Percentiles rank a stretch among this genome's conserved stretches.
phyloP scores from a whole-genome alignment of 2,113 vertebrate species.

The Theropithecus gelada region DNA sequence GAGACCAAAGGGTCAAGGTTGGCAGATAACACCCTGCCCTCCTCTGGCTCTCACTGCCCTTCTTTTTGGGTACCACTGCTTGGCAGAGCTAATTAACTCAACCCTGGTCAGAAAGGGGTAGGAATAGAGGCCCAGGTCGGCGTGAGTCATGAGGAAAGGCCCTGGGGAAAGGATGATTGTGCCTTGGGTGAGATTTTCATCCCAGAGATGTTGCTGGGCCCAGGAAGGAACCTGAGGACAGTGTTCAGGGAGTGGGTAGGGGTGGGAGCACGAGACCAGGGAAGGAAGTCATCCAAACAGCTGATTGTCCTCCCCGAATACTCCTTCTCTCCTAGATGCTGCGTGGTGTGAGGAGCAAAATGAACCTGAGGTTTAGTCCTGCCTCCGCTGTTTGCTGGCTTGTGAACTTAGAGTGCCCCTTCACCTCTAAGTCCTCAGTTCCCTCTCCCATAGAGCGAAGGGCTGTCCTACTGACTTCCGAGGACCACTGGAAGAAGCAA shows the following conservation, averaged over 20 bases:
- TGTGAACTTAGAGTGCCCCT: background rate
- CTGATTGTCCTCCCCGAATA: background rate
- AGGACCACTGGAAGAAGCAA: background rate
- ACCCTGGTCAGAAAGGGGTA: background rate
- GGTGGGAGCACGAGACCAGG: background rate
- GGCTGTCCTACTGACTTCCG: background rate
- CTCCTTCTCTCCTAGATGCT: background rate
- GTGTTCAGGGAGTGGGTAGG: background rate
- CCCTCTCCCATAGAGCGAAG: background rate
- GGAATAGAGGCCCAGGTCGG: background rate
- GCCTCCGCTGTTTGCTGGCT: background rate
- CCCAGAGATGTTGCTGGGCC: background rate
- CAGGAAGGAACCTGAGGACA: background rate
- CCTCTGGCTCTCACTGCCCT: background rate
- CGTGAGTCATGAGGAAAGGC: background rate
- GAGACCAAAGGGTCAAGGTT: slow-evolving; percentile 8
- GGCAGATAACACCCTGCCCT: slow-evolving; percentile 54
- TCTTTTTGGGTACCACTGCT: slow-evolving; percentile 28
- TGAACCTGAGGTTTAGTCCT: background rate
- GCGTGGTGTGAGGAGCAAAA: fast-evolving
- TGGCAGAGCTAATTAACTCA: slow-evolving; percentile 56
- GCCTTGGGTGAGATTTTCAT: background rate
- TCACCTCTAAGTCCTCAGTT: background rate
- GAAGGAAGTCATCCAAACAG: background rate
- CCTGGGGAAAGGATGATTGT: background rate